Conservation (phyloP, 2,797 vertebrate species). For the Fratercula arctica region DNA sequence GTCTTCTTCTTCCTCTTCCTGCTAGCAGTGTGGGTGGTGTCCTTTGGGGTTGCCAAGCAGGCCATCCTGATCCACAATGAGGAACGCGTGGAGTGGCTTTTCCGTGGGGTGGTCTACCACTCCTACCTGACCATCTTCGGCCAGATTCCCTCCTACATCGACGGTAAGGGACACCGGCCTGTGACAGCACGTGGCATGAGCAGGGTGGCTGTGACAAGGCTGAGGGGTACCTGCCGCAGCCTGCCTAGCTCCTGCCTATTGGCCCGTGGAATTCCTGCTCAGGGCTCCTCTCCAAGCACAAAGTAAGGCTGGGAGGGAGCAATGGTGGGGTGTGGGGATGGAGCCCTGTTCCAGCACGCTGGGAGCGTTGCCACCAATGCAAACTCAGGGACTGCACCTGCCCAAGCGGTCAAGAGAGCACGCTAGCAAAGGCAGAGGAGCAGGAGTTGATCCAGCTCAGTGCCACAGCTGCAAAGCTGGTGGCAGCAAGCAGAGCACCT, state of each 20-base stretch:
- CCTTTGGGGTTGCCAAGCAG: constrained; percentile 96
- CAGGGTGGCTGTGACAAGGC: background rate
- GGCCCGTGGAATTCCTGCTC: background rate
- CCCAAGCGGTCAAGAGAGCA: no score
- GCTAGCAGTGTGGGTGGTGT: constrained; percentile 95
- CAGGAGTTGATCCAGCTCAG: background rate
- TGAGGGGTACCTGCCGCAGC: fast-evolving
- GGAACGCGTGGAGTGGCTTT: constrained; percentile 87
- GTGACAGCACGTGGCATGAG: fast-evolving
- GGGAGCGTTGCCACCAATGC: background rate
- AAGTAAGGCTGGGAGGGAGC: background rate
- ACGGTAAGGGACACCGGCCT: constrained; percentile 72
- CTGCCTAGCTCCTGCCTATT: background rate
- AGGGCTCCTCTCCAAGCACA: background rate
- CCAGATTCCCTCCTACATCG: constrained; percentile 87
- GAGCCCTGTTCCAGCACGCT: fast-evolving
- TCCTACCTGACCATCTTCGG: constrained; percentile 96
- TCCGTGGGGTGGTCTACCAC: constrained; percentile 91
- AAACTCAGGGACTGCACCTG: background rate
- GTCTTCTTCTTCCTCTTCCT: constrained; percentile 99
- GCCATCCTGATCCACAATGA: constrained; percentile 95
- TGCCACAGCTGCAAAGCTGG: background rate
- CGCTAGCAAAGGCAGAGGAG: no score
- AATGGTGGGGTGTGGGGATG: background rate
- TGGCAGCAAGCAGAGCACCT: background rate